phyloP scores from a whole-genome alignment of 2,113 vertebrate genomes.

The Aphyosemion australe region DNA sequence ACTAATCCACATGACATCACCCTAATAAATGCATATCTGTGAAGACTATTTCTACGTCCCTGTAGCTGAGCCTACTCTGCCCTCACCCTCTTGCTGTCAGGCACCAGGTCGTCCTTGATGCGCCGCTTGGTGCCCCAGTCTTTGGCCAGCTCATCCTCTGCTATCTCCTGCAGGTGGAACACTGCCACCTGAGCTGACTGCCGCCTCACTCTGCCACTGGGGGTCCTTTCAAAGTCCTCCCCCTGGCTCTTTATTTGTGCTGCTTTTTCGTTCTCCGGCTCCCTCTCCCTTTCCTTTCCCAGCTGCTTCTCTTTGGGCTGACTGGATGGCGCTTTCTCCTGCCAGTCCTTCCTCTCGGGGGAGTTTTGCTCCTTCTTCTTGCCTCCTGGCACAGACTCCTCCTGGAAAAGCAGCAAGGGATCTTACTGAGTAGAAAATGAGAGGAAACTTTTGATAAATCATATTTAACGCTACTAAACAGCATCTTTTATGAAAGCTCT shows the following conservation, averaged over 20 bases:
- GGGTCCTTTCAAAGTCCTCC: slow-evolving; percentile 91
- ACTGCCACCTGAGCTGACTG: slow-evolving; percentile 94
- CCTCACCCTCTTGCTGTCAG: slow-evolving; percentile 92
- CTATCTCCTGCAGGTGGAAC: slow-evolving; percentile 98
- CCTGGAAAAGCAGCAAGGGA: slow-evolving; percentile 44
- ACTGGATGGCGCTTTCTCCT: slow-evolving; percentile 1
- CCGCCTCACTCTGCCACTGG: slow-evolving; percentile 92
- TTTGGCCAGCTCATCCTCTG: slow-evolving; percentile 91
- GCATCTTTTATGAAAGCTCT: no score
- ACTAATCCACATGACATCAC: no score
- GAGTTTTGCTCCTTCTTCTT: slow-evolving; percentile 58
- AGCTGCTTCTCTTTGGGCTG: slow-evolving; percentile 57
- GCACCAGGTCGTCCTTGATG: slow-evolving; percentile 96
- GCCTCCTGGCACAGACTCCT: slow-evolving; percentile 42
- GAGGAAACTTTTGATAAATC: slow-evolving; percentile 2
- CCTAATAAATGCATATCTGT: background rate
- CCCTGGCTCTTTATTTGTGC: slow-evolving; percentile 64
- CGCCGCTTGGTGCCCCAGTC: slow-evolving; percentile 92
- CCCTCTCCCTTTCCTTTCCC: slow-evolving; percentile 62
- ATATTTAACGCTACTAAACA: background rate
- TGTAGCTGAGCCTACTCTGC: background rate
- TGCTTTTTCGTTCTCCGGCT: slow-evolving; percentile 63
- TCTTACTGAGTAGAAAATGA: slow-evolving; percentile 20
- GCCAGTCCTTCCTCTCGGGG: slow-evolving; percentile 53
- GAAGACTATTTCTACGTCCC: background rate